Evolutionary conservation across 2,113 vertebrate species (phyloP), one percentile per base, ranked within the genome.

Genomic region (Sardina pilchardus): DNA sequence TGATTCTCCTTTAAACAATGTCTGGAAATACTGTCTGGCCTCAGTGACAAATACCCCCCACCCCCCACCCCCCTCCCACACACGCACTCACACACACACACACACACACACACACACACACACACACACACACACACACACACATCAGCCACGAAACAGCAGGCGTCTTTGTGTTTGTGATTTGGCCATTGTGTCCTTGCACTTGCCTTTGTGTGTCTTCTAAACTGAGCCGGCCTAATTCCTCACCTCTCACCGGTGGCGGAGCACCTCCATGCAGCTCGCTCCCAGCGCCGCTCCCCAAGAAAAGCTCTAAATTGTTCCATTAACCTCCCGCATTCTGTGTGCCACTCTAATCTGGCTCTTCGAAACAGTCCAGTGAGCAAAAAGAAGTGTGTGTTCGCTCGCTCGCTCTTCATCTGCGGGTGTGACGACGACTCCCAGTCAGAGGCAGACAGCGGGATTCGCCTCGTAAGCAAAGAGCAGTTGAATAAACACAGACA

Each of bases 291-390:
- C 83, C 83, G 56, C 56, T 88, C 81, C 6, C 81, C 42, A 63
- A 85, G 85, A 84, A 90, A 87, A 48, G 81, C 39, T 85, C 88
- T 89, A 75, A 90, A 91, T 86, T 83, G 81, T 91, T 93, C 92
- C 84, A 92, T 93, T 93, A 92, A 90, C 92, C 92, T 91, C 83
- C 83, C 71, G 34, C 83, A 87, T 59, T 89, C 91, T 88, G 91
- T 87, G 30, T 80, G 85, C 71, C 6, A n/a, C 87, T 86, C 89
- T 85, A 89, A 59, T 91, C 87, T 45, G 16, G 80, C 71, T 87
- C 75, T 63, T 45, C 82, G 53, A 84, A 88, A 88, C 86, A 85
- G 87, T 82, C n/a, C 34, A 8, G 85, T 3, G 82, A 84, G 86
- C 88, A 88, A 21, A 89, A 84, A 89, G 81, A 85, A 87, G 84